Conservation (phyloP, 1,140 invertebrate species). For the Littorina saxatilis region DNA sequence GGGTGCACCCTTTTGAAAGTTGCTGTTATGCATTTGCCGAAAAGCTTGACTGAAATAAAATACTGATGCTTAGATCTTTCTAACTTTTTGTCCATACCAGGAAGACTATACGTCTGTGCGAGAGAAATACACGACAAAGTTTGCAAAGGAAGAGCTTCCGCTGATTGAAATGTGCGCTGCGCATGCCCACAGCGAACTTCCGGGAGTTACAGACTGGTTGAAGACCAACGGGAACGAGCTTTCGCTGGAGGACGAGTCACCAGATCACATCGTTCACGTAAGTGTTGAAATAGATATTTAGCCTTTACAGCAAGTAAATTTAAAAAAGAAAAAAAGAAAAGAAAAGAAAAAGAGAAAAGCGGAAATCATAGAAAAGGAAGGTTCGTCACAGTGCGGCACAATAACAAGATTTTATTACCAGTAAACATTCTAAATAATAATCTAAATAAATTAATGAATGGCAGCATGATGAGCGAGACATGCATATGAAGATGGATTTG, state of each 20-base stretch:
- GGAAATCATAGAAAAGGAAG: background rate
- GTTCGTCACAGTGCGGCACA: too few relatives aligned
- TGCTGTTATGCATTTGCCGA: background rate
- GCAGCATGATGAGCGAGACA: too few relatives aligned
- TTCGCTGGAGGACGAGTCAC: background rate
- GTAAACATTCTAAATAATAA: too few relatives aligned
- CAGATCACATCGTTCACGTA: constrained; percentile 21
- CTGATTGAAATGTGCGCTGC: background rate
- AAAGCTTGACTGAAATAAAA: too few relatives aligned
- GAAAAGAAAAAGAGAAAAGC: background rate
- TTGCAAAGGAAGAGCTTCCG: background rate
- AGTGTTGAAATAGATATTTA: too few relatives aligned
- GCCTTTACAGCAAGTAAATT: background rate
- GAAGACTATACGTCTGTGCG: background rate
- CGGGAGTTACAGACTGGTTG: constrained; percentile 24
- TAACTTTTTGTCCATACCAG: too few relatives aligned
- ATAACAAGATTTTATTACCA: too few relatives aligned
- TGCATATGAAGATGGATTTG: too few relatives aligned
- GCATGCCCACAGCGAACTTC: background rate
- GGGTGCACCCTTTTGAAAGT: too few relatives aligned
- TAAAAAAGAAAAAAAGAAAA: background rate
- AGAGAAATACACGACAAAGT: background rate
- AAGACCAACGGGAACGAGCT: background rate
- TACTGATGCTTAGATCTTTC: too few relatives aligned
- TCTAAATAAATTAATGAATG: too few relatives aligned